Evolutionary conservation across 2,113 vertebrate genomes (phyloP), one percentile per base, ranked within the genome.

Genomic region (Nibea albiflora): DNA sequence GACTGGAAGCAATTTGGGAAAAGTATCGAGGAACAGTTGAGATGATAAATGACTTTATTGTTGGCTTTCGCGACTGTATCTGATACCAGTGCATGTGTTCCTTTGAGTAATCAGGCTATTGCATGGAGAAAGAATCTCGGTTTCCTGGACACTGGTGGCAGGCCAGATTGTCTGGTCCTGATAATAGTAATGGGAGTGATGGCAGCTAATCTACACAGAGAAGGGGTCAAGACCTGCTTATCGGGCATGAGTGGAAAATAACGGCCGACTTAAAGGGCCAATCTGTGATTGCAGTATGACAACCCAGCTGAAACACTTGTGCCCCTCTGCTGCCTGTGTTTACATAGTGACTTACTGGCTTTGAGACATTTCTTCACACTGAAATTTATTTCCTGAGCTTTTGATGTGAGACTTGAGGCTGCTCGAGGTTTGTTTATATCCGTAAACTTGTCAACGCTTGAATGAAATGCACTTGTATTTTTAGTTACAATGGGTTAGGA

Each of bases 1-100:
- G 88, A 87, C 90, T 91, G 92, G 87, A 94, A 94, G 85, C 87
- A 93, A 93, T 94, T 89, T 91, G 72, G 76, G 50, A 31, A 72
- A 81, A 91, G 82, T 69, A 81, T 76, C 1, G 39, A 75, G 68
- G 57, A 87, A 68, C 69, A 81, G 80, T 73, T 85, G 88, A 69
- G 85, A 88, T 91, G 83, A 91, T 91, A 87, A 90, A 91, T 65
- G 66, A 68, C 85, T 86, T 75, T 78, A 81, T 81, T 89, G 84
- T 91, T 80, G 72, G 46, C 52, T 57, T 78, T 84, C 78, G 75
- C 4, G 39, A 87, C 86, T 84, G 76, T 86, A 91, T 93, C 86
- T 88, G 86, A 93, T 92, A 73, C 24, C 17, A 47, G 56, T 44
- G 78, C 89, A 83, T 85, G 84, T 90, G 90, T 83, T 91, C 84